These are phyloP conservation scores for Timema podura DNA, from an alignment of 2,888 invertebrate species.

Conservation along the genomic window DNA sequence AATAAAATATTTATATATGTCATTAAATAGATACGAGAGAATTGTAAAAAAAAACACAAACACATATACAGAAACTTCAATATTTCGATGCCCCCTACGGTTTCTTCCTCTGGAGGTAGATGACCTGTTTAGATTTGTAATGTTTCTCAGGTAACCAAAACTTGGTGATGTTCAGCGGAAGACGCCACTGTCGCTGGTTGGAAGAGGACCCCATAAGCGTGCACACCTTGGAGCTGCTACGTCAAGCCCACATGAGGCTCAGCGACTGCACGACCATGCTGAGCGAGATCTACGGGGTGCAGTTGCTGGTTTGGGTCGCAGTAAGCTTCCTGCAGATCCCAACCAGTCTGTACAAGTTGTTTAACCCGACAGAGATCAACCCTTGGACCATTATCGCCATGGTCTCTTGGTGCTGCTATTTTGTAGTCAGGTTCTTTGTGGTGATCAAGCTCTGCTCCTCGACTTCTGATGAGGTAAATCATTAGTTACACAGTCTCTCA, in stretches of 20 bases:
- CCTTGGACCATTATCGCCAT: not conserved
- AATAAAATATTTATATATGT: too few species aligned
- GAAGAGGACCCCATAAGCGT: too few species aligned
- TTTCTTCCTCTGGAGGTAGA: too few species aligned
- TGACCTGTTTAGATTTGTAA: too few species aligned
- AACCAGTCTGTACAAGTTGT: constrained; percentile 1
- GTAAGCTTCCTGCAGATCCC: constrained; percentile 9
- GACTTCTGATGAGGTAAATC: constrained; percentile 4
- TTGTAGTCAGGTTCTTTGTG: not conserved
- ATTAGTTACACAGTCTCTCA: not conserved
- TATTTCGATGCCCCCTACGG: too few species aligned
- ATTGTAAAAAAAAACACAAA: too few species aligned
- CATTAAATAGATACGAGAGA: too few species aligned
- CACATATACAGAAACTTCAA: too few species aligned
- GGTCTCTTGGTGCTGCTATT: not conserved
- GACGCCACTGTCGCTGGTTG: too few species aligned
- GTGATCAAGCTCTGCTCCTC: not conserved
- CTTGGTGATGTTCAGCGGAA: too few species aligned
- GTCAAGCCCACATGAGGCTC: not conserved
- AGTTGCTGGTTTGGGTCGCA: not conserved
- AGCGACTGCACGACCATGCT: not conserved
- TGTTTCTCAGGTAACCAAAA: too few species aligned
- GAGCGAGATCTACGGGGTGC: not conserved
- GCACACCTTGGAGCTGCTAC: not conserved
- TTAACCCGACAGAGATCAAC: not conserved